Percentiles rank a stretch among this genome's conserved stretches.
phyloP scores from a whole-genome alignment of 2,888 invertebrate genomes.

The Meteorus cinctellus region DNA sequence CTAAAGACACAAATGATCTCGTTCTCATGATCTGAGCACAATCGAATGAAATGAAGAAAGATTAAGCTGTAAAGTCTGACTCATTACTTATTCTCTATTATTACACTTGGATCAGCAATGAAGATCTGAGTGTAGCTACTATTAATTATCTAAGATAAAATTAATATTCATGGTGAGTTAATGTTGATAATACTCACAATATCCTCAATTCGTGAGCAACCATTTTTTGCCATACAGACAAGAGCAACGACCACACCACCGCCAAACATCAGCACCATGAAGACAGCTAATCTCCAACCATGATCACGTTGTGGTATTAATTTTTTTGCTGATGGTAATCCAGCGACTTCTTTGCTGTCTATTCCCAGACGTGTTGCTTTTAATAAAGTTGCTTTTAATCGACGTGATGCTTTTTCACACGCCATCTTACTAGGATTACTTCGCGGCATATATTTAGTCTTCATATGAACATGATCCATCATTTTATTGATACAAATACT shows the following conservation, averaged over 20 bases:
- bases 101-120: too few species aligned
- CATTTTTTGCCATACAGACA: constrained; percentile 68
- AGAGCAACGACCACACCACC: constrained; percentile 69
- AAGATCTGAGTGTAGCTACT: too few species aligned
- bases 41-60: too few species aligned
- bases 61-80: too few species aligned
- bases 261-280: constrained; percentile 68
- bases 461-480: constrained; percentile 67
- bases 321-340: constrained; percentile 64
- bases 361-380: constrained; percentile 69
- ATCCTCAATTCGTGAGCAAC: constrained; percentile 70
- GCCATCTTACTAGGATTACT: constrained; percentile 67
- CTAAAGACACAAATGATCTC: too few species aligned
- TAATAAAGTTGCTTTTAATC: constrained; percentile 65
- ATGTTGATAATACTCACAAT: constrained; percentile 66
- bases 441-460: constrained; percentile 61
- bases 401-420: constrained; percentile 68
- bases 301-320: constrained; percentile 69
- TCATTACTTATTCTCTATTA: too few species aligned
- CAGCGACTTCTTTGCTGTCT: constrained; percentile 64
- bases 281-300: constrained; percentile 69
- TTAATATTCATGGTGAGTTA: constrained; percentile 1
- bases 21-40: too few species aligned
- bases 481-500: constrained; percentile 20
- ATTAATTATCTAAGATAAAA: not conserved